Conservation (phyloP, 2,797 vertebrate genomes). For the Brachyalestes nurse region DNA sequence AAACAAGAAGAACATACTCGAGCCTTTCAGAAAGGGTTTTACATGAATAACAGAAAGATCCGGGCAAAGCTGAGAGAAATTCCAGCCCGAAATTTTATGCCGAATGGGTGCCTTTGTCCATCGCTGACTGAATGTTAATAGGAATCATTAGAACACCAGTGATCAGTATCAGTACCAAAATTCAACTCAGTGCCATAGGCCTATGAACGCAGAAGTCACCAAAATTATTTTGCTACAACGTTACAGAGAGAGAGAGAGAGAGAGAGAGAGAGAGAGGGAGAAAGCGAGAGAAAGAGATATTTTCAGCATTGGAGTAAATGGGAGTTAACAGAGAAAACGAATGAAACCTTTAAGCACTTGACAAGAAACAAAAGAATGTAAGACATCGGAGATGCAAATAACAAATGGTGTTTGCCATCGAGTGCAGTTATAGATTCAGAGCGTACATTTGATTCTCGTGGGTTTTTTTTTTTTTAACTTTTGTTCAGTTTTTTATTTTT, state of each 20-base stretch:
- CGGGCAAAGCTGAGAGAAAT: slow-evolving; percentile 70
- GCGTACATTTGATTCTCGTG: slow-evolving; percentile 48
- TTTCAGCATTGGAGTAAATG: slow-evolving; percentile 41
- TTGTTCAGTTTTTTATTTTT: slow-evolving; percentile 56
- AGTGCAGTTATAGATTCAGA: slow-evolving; percentile 60
- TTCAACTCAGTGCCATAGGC: slow-evolving; percentile 79
- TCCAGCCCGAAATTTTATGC: slow-evolving; percentile 74
- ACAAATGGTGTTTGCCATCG: slow-evolving; percentile 45
- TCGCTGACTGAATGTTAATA: slow-evolving; percentile 69
- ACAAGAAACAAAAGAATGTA: slow-evolving; percentile 43
- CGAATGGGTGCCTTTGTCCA: slow-evolving; percentile 83
- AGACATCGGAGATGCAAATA: slow-evolving; percentile 35
- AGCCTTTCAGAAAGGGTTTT: slow-evolving; percentile 65
- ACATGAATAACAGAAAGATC: slow-evolving; percentile 63
- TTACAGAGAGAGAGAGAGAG: slow-evolving; percentile 36
- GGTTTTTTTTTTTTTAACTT: slow-evolving; percentile 19
- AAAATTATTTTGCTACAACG: slow-evolving; percentile 62
- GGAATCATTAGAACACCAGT: slow-evolving; percentile 66
- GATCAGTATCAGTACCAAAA: slow-evolving; percentile 73
- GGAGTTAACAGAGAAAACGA: slow-evolving; percentile 24
- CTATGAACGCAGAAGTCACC: slow-evolving; percentile 66
- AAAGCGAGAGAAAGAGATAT: slow-evolving; percentile 17
- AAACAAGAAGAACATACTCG: slow-evolving; percentile 62
- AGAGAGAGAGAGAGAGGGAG: slow-evolving; percentile 22
- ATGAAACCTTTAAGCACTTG: slow-evolving; percentile 41